A percentile compares a stretch with the other conserved stretches of the same genome.
phyloP scores from a whole-genome alignment of 2,113 vertebrate species.

The Nycticebus coucang region DNA sequence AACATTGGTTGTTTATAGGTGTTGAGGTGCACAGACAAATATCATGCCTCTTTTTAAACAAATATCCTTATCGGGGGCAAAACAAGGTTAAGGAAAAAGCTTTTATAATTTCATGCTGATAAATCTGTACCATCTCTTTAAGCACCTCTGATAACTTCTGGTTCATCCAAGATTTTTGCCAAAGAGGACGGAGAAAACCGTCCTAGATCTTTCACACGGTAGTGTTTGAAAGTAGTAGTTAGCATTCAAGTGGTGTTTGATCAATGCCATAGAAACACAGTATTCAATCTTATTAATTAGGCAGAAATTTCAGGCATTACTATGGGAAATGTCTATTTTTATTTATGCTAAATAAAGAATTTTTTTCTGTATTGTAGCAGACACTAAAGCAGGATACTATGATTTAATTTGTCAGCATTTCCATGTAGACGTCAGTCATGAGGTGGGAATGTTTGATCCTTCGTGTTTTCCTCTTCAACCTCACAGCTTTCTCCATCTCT shows the following conservation, averaged over 20 bases:
- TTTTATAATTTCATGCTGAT: neutral
- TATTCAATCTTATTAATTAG: neutral
- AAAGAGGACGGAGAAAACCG: neutral
- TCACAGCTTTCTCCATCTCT: slow-evolving; percentile 97
- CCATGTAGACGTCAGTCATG: neutral
- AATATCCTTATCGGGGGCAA: neutral
- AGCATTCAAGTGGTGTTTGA: neutral
- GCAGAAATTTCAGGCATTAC: neutral
- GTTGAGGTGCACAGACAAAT: too few species aligned
- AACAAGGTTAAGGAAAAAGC: neutral
- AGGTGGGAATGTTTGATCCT: neutral
- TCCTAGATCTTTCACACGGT: neutral
- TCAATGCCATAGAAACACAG: neutral
- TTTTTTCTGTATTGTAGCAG: neutral
- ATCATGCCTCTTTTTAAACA: neutral
- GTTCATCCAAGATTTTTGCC: neutral
- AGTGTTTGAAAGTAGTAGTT: too few species aligned
- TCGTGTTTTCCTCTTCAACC: slow-evolving; percentile 73
- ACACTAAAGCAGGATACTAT: neutral
- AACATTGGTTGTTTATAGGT: neutral
- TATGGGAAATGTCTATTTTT: neutral
- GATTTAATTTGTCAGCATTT: neutral
- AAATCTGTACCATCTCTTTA: neutral
- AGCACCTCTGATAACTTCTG: neutral
- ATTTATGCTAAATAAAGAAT: slow-evolving; percentile 1